Evolutionary conservation across 2,888 invertebrate genomes (phyloP), one percentile per base, ranked within the genome.

Genomic region (Antheraea assamensis): DNA sequence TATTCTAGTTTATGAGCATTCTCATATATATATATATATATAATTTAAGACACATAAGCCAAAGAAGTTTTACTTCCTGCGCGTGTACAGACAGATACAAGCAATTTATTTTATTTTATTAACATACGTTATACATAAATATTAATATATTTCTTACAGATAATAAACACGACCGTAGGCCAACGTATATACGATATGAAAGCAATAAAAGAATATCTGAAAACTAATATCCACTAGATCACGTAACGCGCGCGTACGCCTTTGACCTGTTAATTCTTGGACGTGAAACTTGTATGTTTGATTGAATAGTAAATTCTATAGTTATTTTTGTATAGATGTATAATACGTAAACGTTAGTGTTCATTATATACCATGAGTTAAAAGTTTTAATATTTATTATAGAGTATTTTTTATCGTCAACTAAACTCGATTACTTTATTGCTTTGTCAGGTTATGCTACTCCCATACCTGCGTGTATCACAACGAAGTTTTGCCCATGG

Each of bases 151-250:
- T 64, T 64, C 61, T 30, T 30, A 61, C 61, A 61, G 31, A 66
- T 21, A 66, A 68, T 35, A 68, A 68, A 66, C 31, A 66, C 13
- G 64, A 30, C 61, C 19, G 17, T 24, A 31, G 30, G 30, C 72
- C 27, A 71, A 70, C 75, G 74, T 72, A 72, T 70, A 72, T 31
- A 71, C 31, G 75, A 74, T 74, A 75, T 74, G 71, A 74, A 73
- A 72, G 76, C 75, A 80, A 79, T 80, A 80, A 80, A 79, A 77
- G 73, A 75, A 78, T 76, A 75, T 80, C 82, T 79, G 81, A 82
- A 81, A 87, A 80, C 83, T 83, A 87, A 88, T 88, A 88, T 83
- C 80, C 78, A 71, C 72, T 74, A 74, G 82, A 83, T 85, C 88
- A 88, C 88, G 88, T 87, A 79, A 47, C 27, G 68, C 31, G 68